phyloP scores from a whole-genome alignment of 2,113 vertebrate genomes.

The Tragelaphus strepsiceros region DNA sequence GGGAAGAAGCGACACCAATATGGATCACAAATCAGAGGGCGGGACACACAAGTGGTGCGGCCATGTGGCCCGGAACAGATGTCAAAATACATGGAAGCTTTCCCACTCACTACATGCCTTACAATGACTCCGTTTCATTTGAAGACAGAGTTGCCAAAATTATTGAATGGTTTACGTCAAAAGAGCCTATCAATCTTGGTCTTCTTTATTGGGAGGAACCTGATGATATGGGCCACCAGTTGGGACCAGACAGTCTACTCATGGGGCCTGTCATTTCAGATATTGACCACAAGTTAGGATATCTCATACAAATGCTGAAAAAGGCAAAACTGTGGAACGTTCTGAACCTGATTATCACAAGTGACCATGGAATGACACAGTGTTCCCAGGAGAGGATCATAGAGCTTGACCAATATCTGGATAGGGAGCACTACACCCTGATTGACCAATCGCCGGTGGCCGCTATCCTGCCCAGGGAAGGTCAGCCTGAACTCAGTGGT shows the following conservation, averaged over 20 bases:
- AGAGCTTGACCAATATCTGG: slow-evolving; percentile 88
- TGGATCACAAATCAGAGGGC: slow-evolving; percentile 91
- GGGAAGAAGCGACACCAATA: slow-evolving; percentile 90
- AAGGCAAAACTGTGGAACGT: slow-evolving; percentile 82
- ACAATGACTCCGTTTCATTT: slow-evolving; percentile 87
- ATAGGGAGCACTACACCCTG: slow-evolving; percentile 84
- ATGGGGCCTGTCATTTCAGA: slow-evolving; percentile 85
- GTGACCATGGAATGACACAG: slow-evolving; percentile 93
- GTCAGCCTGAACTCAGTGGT: slow-evolving; percentile 69
- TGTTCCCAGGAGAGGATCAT: slow-evolving; percentile 86
- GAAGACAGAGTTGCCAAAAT: slow-evolving; percentile 85
- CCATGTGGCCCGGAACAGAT: slow-evolving; percentile 95
- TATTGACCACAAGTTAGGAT: slow-evolving; percentile 89
- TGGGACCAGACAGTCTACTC: slow-evolving; percentile 87
- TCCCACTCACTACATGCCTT: slow-evolving; percentile 85
- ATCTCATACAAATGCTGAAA: slow-evolving; percentile 86
- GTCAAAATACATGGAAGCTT: slow-evolving; percentile 86
- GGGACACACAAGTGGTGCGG: slow-evolving; percentile 86
- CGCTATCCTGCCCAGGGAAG: slow-evolving; percentile 90
- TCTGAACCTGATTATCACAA: slow-evolving; percentile 91
- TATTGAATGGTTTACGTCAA: slow-evolving; percentile 87
- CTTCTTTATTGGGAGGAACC: slow-evolving; percentile 95
- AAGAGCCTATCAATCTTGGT: slow-evolving; percentile 87
- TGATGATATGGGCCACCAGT: slow-evolving; percentile 85
- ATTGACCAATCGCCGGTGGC: slow-evolving; percentile 90